These are phyloP conservation scores for Stenotaenia linearis DNA, from an alignment of 2,888 invertebrate genomes.

Conservation along the genomic window DNA sequence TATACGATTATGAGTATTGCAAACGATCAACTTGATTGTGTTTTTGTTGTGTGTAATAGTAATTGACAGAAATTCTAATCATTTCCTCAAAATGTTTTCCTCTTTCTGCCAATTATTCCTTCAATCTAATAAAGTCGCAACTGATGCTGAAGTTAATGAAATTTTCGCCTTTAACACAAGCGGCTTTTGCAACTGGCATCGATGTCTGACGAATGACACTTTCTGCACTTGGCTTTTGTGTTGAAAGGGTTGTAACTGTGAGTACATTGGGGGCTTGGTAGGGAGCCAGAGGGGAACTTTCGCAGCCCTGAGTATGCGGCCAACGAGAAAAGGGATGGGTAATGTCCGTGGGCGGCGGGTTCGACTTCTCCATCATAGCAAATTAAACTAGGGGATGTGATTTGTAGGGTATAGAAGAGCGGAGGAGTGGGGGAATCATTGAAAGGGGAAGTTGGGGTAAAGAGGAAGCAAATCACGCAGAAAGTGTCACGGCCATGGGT, in stretches of 20 bases:
- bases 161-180: not conserved
- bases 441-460: not conserved
- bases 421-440: not conserved
- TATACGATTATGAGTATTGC: not conserved
- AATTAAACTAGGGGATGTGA: slow-evolving; percentile 9
- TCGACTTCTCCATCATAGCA: slow-evolving; percentile 9
- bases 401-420: not conserved
- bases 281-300: not conserved
- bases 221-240: not conserved
- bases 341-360: not conserved
- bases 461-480: slow-evolving; percentile 9
- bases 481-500: slow-evolving; percentile 5
- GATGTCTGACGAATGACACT: not conserved
- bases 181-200: slow-evolving; percentile 3
- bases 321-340: not conserved
- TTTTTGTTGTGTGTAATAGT: not conserved
- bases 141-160: not conserved
- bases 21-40: not conserved
- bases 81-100: not conserved
- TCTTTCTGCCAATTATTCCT: not conserved
- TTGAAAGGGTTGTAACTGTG: not conserved
- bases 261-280: not conserved
- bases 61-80: not conserved
- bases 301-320: not conserved
- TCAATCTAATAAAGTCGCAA: not conserved